phyloP scores from a whole-genome alignment of 2,113 vertebrate species.

The Prionailurus viverrinus region DNA sequence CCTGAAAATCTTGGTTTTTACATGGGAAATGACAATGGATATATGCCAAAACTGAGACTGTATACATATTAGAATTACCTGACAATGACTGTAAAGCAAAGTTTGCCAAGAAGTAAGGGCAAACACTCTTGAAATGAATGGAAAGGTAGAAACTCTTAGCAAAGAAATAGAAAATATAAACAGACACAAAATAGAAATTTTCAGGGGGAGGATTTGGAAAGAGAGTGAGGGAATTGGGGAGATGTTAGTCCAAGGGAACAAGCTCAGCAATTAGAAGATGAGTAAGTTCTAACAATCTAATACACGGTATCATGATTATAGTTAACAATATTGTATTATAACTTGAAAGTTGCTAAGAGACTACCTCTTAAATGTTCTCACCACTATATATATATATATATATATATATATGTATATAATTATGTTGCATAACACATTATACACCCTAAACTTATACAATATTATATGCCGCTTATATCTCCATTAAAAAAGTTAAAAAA shows the following conservation, averaged over 20 bases:
- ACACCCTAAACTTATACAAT: not conserved
- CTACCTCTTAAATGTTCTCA: not conserved
- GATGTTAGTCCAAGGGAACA: not conserved
- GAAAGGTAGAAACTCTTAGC: not conserved
- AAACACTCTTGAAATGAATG: not conserved
- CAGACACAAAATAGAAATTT: not conserved
- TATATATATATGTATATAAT: too few relatives aligned
- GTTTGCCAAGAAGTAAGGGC: not conserved
- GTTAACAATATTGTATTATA: not conserved
- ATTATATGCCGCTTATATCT: not conserved
- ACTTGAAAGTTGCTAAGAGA: not conserved
- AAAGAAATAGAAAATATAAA: not conserved
- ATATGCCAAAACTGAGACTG: not conserved
- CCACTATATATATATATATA: not conserved
- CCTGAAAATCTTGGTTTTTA: not conserved
- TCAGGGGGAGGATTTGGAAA: not conserved
- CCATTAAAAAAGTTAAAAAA: not conserved
- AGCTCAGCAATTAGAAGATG: not conserved
- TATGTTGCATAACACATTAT: not conserved
- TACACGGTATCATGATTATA: not conserved
- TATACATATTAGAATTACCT: not conserved
- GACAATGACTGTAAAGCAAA: not conserved
- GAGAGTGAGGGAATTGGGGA: not conserved
- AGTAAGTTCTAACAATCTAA: not conserved
- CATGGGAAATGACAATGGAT: not conserved